A percentile compares a stretch with the other conserved stretches of the same genome.
Evolutionary conservation across 2,113 vertebrate genomes (phyloP).

Genomic region (Xyliphius kryptos): DNA sequence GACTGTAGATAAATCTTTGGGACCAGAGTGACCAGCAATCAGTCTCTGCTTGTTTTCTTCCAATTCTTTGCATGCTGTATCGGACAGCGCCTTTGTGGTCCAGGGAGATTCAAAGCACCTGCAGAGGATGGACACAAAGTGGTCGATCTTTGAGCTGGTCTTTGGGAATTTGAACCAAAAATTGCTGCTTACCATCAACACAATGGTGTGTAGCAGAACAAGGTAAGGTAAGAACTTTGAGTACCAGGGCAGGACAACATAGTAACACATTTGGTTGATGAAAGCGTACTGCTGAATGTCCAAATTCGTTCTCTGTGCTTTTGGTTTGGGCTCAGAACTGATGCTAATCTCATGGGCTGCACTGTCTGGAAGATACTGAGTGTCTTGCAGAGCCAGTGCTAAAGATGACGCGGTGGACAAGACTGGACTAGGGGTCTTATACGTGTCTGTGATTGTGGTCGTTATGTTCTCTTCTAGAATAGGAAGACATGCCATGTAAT

Average conservation of each 20-base stretch:
- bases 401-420: conserved; percentile 25
- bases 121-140: conserved; percentile 93
- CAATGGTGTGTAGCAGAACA: conserved; percentile 88
- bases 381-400: conserved; percentile 40
- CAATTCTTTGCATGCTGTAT: conserved; percentile 91
- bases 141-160: conserved; percentile 96
- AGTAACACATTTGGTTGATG: conserved; percentile 98
- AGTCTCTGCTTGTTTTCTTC: conserved; percentile 93
- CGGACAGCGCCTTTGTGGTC: conserved; percentile 94
- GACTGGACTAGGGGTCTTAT: too few species aligned
- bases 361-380: conserved; percentile 49
- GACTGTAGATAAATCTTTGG: conserved; percentile 76
- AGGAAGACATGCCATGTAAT: conserved; percentile 93
- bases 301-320: conserved; percentile 81
- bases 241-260: conserved; percentile 94
- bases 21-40: conserved; percentile 71
- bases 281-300: conserved; percentile 96
- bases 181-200: conserved; percentile 97
- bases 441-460: conserved; percentile 1
- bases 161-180: conserved; percentile 99
- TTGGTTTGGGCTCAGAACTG: conserved; percentile 54
- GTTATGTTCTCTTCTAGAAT: conserved; percentile 62
- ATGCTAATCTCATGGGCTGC: conserved; percentile 29
- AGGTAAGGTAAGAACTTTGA: conserved; percentile 97
- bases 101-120: conserved; percentile 96